Base-by-base conservation (phyloP, 1,140 invertebrate species). In the Nebria ingens region DNA sequence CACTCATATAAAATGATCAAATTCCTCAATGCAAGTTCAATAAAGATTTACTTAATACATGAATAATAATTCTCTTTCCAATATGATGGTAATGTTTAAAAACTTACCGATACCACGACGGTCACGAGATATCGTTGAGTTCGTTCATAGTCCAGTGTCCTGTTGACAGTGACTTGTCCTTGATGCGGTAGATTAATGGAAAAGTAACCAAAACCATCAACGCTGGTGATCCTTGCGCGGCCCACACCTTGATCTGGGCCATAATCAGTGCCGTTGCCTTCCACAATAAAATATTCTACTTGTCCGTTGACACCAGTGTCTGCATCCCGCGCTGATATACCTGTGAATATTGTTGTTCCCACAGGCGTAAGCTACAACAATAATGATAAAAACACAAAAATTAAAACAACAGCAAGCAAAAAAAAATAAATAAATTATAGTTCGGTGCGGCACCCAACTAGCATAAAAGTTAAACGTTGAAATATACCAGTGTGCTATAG, bases 41-140 rank as follows among this genome's bases (percentile, higher is more conserved):
- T n/a, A n/a, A n/a, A n/a, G n/a, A n/a, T n/a, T n/a, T n/a, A n/a
- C n/a, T n/a, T n/a, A n/a, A n/a, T n/a, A n/a, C n/a, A n/a, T n/a
- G n/a, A n/a, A n/a, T n/a, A n/a, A n/a, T n/a, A n/a, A n/a, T n/a
- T n/a, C n/a, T n/a, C n/a, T n/a, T n/a, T n/a, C n/a, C n/a, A n/a
- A n/a, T n/a, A n/a, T n/a, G n/a, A n/a, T n/a, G n/a, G n/a, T n/a
- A n/a, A n/a, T n/a, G n/a, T n/a, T n/a, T n/a, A n/a, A 15, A 64
- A 58, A 86, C 87, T 87, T 74, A 94, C 91, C 71, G 87, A 86
- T 58, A 90, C 91, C 58, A 92, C 80, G 66, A 94, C 84, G 56
- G 89, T 93, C 66, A 95, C 81, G 66, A 91, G 85, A 72, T 91
- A 93, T 61, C 86, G 80, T 67, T 91, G 84, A n/a, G 85, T 89